Percentiles rank a stretch among this genome's conserved stretches.
Evolutionary conservation across 2,797 vertebrate genomes (phyloP).

Genomic region (Synanceia verrucosa): DNA sequence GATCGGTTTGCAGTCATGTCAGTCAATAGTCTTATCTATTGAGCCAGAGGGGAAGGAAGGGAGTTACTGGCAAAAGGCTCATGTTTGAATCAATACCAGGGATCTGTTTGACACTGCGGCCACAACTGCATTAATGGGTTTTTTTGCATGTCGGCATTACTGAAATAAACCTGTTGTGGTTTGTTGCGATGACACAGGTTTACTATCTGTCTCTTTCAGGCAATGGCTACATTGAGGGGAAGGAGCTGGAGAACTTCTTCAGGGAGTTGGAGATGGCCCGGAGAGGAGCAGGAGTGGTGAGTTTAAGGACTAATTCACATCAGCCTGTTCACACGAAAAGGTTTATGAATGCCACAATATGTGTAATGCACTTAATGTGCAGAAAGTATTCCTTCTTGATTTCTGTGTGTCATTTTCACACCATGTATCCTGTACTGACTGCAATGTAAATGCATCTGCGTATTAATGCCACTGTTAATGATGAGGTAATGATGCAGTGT

Average conservation of each 20-base stretch:
- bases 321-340: no score
- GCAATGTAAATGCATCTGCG: no score
- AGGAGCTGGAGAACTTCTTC: conserved; percentile 98
- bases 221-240: conserved; percentile 98
- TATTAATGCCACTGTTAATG: no score
- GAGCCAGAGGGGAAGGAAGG: conserved; percentile 40
- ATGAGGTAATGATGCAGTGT: no score
- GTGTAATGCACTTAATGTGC: no score
- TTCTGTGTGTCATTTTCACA: no score
- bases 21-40: conserved; percentile 53
- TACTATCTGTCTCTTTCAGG: conserved; percentile 76
- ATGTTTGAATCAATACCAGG: conserved; percentile 60
- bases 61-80: conserved; percentile 46
- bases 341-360: no score
- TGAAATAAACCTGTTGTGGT: neutral
- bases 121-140: neutral
- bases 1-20: conserved; percentile 54
- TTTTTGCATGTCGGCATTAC: conserved; percentile 20
- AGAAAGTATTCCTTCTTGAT: no score
- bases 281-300: conserved; percentile 94
- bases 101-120: conserved; percentile 28
- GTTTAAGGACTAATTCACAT: conserved; percentile 61
- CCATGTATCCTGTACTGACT: no score
- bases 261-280: conserved; percentile 92
- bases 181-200: neutral